Evolutionary conservation across 2,113 vertebrate genomes (phyloP).

Genomic region (Myotis brandtii): DNA sequence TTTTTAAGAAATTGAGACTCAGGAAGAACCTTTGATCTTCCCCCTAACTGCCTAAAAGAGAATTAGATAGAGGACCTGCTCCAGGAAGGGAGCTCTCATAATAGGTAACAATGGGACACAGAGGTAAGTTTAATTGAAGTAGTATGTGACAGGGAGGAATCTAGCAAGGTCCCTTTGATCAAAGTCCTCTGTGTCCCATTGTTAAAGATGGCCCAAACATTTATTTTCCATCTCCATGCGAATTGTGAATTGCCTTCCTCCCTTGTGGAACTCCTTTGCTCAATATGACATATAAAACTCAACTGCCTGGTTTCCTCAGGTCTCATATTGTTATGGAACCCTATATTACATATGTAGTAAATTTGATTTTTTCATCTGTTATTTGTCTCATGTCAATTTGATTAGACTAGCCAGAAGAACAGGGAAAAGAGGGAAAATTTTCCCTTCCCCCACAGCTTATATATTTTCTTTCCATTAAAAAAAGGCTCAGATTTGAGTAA

Average conservation of each 20-base stretch:
- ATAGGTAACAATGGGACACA: too few species aligned
- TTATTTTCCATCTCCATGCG: neutral
- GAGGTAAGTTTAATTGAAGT: neutral
- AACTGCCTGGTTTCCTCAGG: neutral
- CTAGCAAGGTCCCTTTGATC: neutral
- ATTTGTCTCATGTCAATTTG: neutral
- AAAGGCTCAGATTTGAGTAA: slow-evolving; percentile 28
- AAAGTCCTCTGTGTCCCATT: neutral
- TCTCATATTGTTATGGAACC: neutral
- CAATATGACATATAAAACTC: neutral
- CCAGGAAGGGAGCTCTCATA: neutral
- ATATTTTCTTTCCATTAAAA: slow-evolving; percentile 12
- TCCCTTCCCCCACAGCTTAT: neutral
- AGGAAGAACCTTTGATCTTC: neutral
- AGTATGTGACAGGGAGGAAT: neutral
- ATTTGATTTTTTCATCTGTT: neutral
- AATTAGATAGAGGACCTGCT: neutral
- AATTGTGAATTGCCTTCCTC: neutral
- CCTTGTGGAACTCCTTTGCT: neutral
- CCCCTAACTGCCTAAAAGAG: neutral
- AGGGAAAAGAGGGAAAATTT: neutral
- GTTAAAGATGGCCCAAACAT: neutral
- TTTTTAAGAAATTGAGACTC: neutral
- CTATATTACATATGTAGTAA: neutral
- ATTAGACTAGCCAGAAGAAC: neutral